A percentile compares a stretch with the other conserved stretches of the same genome.
These are phyloP conservation scores for Coregonus sp. DNA, from an alignment of 2,797 vertebrate genomes.

Conservation along the genomic window DNA sequence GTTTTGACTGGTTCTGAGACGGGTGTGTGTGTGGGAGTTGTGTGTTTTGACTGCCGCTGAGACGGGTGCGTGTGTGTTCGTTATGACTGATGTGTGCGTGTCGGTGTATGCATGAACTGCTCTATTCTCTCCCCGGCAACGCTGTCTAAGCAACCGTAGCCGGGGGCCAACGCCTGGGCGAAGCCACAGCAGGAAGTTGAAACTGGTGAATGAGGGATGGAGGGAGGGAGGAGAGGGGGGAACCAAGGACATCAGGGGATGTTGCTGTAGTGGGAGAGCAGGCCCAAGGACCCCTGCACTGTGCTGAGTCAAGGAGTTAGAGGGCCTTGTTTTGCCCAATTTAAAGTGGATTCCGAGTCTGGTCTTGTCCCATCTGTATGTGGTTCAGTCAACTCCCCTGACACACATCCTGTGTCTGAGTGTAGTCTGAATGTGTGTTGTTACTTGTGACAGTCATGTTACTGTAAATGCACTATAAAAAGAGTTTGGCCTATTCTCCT, in stretches of 20 bases:
- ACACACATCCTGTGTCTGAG: background rate
- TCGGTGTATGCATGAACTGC: constrained; percentile 74
- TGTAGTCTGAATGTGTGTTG: background rate
- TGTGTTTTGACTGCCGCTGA: background rate
- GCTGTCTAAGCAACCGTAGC: constrained; percentile 68
- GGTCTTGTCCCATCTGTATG: no score
- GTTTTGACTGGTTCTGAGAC: constrained; percentile 66
- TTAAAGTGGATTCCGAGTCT: background rate
- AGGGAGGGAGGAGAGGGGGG: constrained; percentile 23
- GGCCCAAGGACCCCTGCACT: background rate
- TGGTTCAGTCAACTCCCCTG: no score
- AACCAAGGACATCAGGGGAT: background rate
- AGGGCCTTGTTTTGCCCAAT: background rate
- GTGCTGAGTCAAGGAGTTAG: background rate
- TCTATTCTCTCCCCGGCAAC: constrained; percentile 65
- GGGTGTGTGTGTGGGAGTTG: constrained; percentile 6
- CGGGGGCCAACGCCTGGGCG: constrained; percentile 41
- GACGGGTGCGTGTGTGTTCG: background rate
- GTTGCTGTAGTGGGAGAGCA: background rate
- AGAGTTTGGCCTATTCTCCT: background rate
- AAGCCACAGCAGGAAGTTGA: constrained; percentile 56
- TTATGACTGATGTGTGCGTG: background rate
- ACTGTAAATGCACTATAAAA: background rate
- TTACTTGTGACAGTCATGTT: background rate
- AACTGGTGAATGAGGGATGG: constrained; percentile 30